Evolutionary conservation across 2,888 invertebrate species (phyloP), one percentile per base, ranked within the genome.

Genomic region (Aphidius colemani): DNA sequence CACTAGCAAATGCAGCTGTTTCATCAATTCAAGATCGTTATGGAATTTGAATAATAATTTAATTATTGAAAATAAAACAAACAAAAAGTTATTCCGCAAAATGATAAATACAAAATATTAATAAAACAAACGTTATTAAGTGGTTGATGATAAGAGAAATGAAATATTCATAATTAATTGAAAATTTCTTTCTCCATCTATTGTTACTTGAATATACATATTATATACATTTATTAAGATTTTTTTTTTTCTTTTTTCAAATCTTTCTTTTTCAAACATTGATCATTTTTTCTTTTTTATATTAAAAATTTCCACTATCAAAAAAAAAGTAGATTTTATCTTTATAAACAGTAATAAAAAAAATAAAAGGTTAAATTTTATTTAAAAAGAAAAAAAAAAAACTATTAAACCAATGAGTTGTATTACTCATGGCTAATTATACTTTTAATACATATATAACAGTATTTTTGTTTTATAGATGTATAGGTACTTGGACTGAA

Each of bases 1-100:
- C 92, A 70, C 85, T 99, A 70, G 97, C 98, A 72, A 96, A 91
- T 85, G 96, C 95, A 74, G 92, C 98, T 18, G 95, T 97, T 86
- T 90, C 92, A 68, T 94, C 95, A 71, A 87, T 98, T 79, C 97
- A 97, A 87, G 97, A 82, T 67, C 78, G 82, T 71, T 82, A 81
- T 66, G 81, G 80, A 72, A 70, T 82, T 60, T 80, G 30, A 74
- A 78, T 69, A 57, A 50, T 61, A 65, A 71, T 65, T 18, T 53
- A 63, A 61, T 51, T 39, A 9, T 18, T 30, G 11, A 53, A 53
- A 8, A n/a, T 8, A 30, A 53, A 53, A n/a, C 18, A 53, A 53
- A 11, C 40, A 3, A 4, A 11, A n/a, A 53, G 11, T 53, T 41
- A 40, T 39, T 18, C 40, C 40, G n/a, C 8, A n/a, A 10, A 6